Conservation (phyloP, 2,888 invertebrate genomes). For the Dastarcus helophoroides region DNA sequence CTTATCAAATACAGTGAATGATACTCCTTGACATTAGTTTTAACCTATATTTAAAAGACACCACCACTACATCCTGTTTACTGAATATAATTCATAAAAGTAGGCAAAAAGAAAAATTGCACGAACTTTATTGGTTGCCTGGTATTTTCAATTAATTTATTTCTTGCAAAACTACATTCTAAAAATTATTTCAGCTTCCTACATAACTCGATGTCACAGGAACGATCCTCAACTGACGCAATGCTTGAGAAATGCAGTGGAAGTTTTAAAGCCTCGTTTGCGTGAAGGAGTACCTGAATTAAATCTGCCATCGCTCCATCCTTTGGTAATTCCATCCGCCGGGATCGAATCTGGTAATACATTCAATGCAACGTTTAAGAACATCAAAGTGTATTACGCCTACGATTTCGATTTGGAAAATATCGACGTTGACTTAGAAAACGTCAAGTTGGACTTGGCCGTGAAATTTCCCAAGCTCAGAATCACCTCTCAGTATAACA, state of each 20-base stretch:
- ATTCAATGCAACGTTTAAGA: conserved; percentile 19
- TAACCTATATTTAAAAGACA: no score
- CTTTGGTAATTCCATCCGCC: conserved; percentile 52
- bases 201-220: conserved; percentile 51
- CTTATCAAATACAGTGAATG: no score
- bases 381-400: conserved; percentile 36
- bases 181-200: conserved; percentile 47
- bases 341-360: conserved; percentile 45
- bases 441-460: conserved; percentile 4
- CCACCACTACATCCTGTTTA: no score
- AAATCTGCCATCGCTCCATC: conserved; percentile 54
- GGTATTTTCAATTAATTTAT: no score
- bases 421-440: conserved; percentile 7
- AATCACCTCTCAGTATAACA: conserved; percentile 8
- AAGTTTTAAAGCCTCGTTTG: conserved; percentile 45
- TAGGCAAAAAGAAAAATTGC: no score
- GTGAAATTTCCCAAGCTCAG: conserved; percentile 7
- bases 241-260: conserved; percentile 49
- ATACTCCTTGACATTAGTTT: no score
- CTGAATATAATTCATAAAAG: no score
- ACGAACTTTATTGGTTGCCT: no score
- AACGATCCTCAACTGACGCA: conserved; percentile 47
- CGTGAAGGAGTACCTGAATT: conserved; percentile 51
- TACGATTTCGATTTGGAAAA: conserved; percentile 44
- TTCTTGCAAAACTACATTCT: no score